These are phyloP conservation scores for Halcyon smyrnensis DNA, from an alignment of 2,797 vertebrate genomes.

Conservation along the genomic window DNA sequence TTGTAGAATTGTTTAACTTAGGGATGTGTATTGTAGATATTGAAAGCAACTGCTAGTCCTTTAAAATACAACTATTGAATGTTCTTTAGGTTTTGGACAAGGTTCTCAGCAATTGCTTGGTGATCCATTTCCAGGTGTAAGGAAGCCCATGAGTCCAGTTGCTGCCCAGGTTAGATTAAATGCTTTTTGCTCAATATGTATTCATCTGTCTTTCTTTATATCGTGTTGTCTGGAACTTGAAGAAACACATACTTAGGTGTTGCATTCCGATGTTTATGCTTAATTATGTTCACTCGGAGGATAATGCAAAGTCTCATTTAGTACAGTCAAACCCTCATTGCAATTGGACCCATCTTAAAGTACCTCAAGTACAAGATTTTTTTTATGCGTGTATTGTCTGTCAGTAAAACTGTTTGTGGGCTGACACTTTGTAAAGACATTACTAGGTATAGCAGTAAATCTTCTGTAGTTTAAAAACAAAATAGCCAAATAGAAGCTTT, in stretches of 20 bases:
- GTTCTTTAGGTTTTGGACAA: constrained; percentile 77
- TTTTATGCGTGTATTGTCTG: background rate
- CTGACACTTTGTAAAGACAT: background rate
- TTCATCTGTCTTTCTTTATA: background rate
- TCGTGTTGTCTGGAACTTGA: background rate
- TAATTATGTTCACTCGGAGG: background rate
- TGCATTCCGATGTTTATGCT: background rate
- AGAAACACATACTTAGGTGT: background rate
- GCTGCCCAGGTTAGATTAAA: constrained; percentile 84
- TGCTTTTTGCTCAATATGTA: background rate
- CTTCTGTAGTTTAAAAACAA: background rate
- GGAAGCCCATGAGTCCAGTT: constrained; percentile 88
- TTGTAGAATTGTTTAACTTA: background rate
- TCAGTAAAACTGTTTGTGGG: background rate
- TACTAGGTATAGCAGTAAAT: background rate
- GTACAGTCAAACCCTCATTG: background rate
- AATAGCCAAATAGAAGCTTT: background rate
- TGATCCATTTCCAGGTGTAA: constrained; percentile 89
- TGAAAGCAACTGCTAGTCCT: background rate
- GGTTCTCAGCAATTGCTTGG: constrained; percentile 81
- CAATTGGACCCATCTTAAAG: background rate
- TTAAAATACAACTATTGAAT: background rate
- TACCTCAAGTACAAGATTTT: background rate
- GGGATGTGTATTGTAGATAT: background rate
- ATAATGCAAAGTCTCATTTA: background rate